phyloP scores from a whole-genome alignment of 2,113 vertebrate genomes.

The Rhynchomys soricoides region DNA sequence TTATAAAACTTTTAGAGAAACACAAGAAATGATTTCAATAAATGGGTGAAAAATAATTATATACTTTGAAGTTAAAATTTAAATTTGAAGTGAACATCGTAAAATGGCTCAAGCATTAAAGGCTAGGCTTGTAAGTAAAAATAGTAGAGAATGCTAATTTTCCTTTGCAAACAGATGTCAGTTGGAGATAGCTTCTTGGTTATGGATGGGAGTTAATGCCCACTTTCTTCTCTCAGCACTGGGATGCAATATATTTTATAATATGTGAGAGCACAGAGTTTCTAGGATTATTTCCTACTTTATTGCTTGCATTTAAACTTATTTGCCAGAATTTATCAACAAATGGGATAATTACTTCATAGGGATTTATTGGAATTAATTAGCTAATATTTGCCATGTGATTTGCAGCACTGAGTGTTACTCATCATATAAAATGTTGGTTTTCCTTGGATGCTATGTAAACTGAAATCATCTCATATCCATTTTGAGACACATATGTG shows the following conservation, averaged over 20 bases:
- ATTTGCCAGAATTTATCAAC: not conserved
- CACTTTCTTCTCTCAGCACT: not conserved
- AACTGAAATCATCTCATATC: not conserved
- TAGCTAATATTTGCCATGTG: not conserved
- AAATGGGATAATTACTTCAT: not conserved
- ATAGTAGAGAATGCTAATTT: not conserved
- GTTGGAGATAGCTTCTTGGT: not conserved
- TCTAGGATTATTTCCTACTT: not conserved
- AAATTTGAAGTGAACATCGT: not conserved
- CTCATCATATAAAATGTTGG: not conserved
- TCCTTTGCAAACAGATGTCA: not conserved
- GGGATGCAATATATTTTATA: not conserved
- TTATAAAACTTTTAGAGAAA: not conserved
- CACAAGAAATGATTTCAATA: constrained; percentile 28
- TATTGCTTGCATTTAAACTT: not conserved
- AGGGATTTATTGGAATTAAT: not conserved
- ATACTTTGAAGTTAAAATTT: not conserved
- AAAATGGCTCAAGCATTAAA: not conserved
- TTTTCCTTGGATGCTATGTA: not conserved
- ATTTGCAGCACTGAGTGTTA: not conserved
- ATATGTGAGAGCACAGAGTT: not conserved
- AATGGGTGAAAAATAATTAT: not conserved
- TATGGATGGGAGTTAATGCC: not conserved
- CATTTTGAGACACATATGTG: not conserved
- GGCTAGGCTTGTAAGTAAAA: not conserved